Evolutionary conservation across 2,888 invertebrate genomes (phyloP).

Genomic region (Epiblema foenella): DNA sequence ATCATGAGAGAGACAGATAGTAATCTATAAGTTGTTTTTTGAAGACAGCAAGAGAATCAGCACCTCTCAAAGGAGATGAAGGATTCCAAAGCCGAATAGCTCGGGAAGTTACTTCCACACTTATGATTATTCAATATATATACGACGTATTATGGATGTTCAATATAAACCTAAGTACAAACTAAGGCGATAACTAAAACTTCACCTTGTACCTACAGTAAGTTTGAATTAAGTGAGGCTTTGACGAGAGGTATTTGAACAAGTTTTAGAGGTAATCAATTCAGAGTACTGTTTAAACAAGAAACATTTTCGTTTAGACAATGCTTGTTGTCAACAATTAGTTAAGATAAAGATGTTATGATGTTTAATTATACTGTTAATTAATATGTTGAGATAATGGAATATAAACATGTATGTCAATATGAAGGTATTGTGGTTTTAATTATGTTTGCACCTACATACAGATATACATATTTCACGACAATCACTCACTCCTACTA

Average conservation of each 20-base stretch:
- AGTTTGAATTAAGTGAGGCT: slow-evolving; percentile 12
- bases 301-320: slow-evolving; percentile 5
- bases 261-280: slow-evolving; percentile 27
- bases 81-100: no score
- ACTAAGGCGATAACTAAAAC: neutral
- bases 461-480: no score
- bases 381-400: neutral
- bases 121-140: no score
- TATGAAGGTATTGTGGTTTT: neutral
- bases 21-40: no score
- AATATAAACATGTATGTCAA: neutral
- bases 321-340: slow-evolving; percentile 4
- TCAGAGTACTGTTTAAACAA: slow-evolving; percentile 18
- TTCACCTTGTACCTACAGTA: neutral
- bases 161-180: neutral
- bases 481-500: no score
- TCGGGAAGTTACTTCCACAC: no score
- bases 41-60: no score
- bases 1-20: no score
- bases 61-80: no score
- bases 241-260: slow-evolving; percentile 24
- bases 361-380: neutral
- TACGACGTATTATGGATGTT: no score
- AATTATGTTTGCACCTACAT: no score
- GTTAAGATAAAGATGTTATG: neutral